A percentile compares a stretch with the other conserved stretches of the same genome.
Evolutionary conservation across 1,140 invertebrate species (phyloP).

Genomic region (Caenorhabditis brenneri): DNA sequence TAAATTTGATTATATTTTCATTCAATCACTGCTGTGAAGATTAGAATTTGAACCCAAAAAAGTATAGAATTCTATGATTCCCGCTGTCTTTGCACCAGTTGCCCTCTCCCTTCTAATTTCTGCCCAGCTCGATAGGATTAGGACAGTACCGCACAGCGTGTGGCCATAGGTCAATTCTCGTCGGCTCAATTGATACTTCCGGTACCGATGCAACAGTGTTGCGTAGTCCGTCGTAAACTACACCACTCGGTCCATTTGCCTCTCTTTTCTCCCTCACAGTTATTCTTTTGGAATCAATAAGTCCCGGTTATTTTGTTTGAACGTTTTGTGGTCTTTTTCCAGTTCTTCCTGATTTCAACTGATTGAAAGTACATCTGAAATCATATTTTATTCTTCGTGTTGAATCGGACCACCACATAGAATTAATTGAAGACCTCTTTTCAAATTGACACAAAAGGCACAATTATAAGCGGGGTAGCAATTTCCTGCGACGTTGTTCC

Average conservation of each 20-base stretch:
- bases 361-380: too few relatives aligned
- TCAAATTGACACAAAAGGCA: background rate
- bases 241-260: background rate
- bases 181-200: conserved; percentile 40
- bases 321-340: too few relatives aligned
- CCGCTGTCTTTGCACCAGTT: background rate
- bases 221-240: conserved; percentile 17
- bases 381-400: too few relatives aligned
- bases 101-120: background rate
- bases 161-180: background rate
- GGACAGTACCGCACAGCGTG: conserved; percentile 11
- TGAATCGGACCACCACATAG: background rate
- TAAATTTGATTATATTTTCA: background rate
- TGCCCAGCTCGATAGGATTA: background rate
- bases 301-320: background rate
- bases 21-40: background rate
- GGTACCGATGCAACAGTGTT: conserved; percentile 3
- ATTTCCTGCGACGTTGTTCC: background rate
- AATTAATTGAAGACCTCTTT: background rate
- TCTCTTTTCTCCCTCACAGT: background rate
- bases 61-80: background rate
- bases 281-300: too few relatives aligned
- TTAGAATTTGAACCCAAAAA: background rate
- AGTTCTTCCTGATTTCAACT: too few relatives aligned
- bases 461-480: background rate